Percentiles rank a stretch among this genome's conserved stretches.
Conservation (phyloP, 1,140 invertebrate genomes). For the Drosophila lacteicornis region DNA sequence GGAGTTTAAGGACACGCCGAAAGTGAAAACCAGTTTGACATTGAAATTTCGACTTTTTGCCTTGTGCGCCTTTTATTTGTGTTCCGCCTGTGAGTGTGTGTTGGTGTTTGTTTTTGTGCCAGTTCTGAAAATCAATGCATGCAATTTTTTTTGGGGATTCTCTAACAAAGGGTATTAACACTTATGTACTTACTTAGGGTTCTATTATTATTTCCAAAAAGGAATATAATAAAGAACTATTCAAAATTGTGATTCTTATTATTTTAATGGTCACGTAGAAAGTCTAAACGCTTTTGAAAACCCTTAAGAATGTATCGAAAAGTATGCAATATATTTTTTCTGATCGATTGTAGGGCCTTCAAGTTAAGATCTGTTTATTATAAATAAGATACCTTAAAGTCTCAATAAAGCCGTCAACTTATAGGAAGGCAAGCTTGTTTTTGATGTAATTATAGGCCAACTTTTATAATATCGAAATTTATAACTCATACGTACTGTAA, state of each 20-base stretch:
- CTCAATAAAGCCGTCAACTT: not conserved
- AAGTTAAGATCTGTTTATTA: too few species aligned
- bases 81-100: constrained; percentile 9
- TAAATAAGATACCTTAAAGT: not conserved
- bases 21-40: constrained; percentile 78
- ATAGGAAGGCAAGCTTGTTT: not conserved
- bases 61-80: constrained; percentile 9
- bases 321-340: not conserved
- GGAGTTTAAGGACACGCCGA: constrained; percentile 68
- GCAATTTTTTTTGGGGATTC: constrained; percentile 27
- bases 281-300: too few species aligned
- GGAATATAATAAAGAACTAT: not conserved
- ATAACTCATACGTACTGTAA: not conserved
- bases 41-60: constrained; percentile 62
- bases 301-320: too few species aligned
- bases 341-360: too few species aligned
- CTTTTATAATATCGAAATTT: not conserved
- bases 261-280: too few species aligned
- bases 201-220: not conserved
- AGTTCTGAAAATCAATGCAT: constrained; percentile 64
- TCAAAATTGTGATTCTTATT: too few species aligned
- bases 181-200: not conserved
- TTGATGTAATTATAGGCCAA: not conserved
- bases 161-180: constrained; percentile 14
- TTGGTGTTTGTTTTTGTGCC: constrained; percentile 27